Base-by-base conservation (phyloP, 2,113 vertebrate genomes). In the Pelvicachromis taeniatus region DNA sequence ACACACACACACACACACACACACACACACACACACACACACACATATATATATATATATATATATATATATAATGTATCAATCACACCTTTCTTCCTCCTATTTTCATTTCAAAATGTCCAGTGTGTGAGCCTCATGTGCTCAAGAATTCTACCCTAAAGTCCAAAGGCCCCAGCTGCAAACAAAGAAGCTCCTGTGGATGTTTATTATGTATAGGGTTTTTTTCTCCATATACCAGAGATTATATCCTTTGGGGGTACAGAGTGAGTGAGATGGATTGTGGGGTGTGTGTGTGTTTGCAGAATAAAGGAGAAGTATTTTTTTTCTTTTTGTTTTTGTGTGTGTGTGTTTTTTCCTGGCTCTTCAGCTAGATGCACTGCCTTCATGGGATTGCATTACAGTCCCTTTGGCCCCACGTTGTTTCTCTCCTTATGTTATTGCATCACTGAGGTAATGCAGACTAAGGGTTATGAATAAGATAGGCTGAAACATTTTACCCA, bases 151-250 rank as follows among this genome's bases (percentile, higher is more conserved):
- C 84, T 59, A 73, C 84, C 84, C 59, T 78, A 61, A 81, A 73
- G 77, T 91, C 89, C 87, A 86, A 87, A 81, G 81, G 82, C 78
- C 83, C 85, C 84, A 19, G 45, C 54, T 81, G 81, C 90, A 91
- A 91, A 91, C 87, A 94, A 86, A 90, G 87, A 88, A 82, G 90
- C 85, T 91, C 75, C 86, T 42, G 68, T 88, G 77, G 85, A 91
- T 93, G 88, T 92, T 89, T 91, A 90, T 94, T 92, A 93, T 88
- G 85, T 87, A 88, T 88, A 70, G 80, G 10, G 13, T 84, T 70
- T 85, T 61, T 54, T 26, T 26, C 38, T 75, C 58, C 85, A 4
- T 91, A 85, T 83, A 93, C 48, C 78, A 80, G 42, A 87, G 68
- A 88, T 88, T 81, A 82, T 59, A 77, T 90, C 88, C 88, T 87